phyloP scores from a whole-genome alignment of 1,140 invertebrate genomes.

The Drosophila arawakana region DNA sequence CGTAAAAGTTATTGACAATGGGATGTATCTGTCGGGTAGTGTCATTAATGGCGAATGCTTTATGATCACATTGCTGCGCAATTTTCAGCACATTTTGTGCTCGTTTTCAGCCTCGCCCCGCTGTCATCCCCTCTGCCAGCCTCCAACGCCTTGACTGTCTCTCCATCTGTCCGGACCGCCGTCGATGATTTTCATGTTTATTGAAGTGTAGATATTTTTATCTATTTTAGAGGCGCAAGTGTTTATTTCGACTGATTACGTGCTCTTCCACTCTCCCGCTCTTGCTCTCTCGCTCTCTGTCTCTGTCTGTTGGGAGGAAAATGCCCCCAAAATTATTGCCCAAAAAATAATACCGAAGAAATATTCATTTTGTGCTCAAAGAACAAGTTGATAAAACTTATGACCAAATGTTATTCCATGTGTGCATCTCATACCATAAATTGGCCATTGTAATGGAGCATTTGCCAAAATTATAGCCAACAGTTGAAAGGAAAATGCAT shows the following conservation, averaged over 20 bases:
- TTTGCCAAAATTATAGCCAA: constrained; percentile 45
- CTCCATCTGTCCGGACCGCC: constrained; percentile 19
- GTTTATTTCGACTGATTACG: constrained; percentile 81
- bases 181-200: constrained; percentile 82
- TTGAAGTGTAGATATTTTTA: constrained; percentile 83
- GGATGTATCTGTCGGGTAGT: constrained; percentile 83
- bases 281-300: constrained; percentile 11
- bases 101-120: constrained; percentile 41
- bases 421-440: constrained; percentile 55
- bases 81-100: constrained; percentile 82
- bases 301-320: background rate
- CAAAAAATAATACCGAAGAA: constrained; percentile 57
- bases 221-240: constrained; percentile 82
- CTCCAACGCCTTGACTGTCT: background rate
- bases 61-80: constrained; percentile 83
- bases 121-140: background rate
- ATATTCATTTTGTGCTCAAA: constrained; percentile 31
- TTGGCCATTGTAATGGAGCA: constrained; percentile 41
- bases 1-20: constrained; percentile 84
- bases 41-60: constrained; percentile 84
- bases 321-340: constrained; percentile 41
- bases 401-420: constrained; percentile 56
- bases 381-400: constrained; percentile 70
- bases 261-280: constrained; percentile 20
- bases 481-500: constrained; percentile 49